Evolutionary conservation across 2,113 vertebrate species (phyloP).

Genomic region (Percopsis transmontana): DNA sequence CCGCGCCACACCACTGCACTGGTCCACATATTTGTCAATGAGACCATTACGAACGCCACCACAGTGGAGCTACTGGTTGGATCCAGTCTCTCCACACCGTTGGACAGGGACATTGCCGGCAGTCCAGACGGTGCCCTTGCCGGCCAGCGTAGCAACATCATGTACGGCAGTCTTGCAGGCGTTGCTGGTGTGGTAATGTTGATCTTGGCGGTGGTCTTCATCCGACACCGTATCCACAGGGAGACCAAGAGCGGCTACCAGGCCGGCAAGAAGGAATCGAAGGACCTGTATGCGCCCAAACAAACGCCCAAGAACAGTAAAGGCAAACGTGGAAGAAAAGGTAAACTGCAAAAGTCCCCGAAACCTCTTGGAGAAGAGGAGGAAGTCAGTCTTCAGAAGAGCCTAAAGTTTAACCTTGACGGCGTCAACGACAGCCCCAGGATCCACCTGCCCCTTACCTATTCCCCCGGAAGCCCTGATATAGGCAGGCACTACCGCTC

Average conservation of each 20-base stretch:
- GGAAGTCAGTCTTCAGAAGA: constrained; percentile 93
- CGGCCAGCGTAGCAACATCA: constrained; percentile 93
- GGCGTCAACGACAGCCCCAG: constrained; percentile 94
- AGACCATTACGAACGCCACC: constrained; percentile 92
- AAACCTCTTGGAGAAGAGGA: constrained; percentile 88
- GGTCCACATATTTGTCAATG: constrained; percentile 97
- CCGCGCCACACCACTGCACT: constrained; percentile 88
- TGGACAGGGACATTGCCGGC: constrained; percentile 96
- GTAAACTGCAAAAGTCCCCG: constrained; percentile 88
- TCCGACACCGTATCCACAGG: constrained; percentile 91
- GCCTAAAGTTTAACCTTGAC: constrained; percentile 95
- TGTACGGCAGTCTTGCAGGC: constrained; percentile 95
- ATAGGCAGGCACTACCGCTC: constrained; percentile 97
- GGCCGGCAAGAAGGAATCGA: constrained; percentile 97
- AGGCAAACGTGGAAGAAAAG: constrained; percentile 92
- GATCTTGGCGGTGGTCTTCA: constrained; percentile 89
- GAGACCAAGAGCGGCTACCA: constrained; percentile 98
- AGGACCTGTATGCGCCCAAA: constrained; percentile 96
- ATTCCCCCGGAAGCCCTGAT: constrained; percentile 95
- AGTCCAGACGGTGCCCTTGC: constrained; percentile 92
- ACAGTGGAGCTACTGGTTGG: constrained; percentile 92
- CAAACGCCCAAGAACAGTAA: constrained; percentile 89
- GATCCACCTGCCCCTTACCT: constrained; percentile 97
- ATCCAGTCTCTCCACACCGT: constrained; percentile 93
- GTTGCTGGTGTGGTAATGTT: constrained; percentile 91